phyloP scores from a whole-genome alignment of 2,888 invertebrate genomes.

The Pseudoips prasinana region DNA sequence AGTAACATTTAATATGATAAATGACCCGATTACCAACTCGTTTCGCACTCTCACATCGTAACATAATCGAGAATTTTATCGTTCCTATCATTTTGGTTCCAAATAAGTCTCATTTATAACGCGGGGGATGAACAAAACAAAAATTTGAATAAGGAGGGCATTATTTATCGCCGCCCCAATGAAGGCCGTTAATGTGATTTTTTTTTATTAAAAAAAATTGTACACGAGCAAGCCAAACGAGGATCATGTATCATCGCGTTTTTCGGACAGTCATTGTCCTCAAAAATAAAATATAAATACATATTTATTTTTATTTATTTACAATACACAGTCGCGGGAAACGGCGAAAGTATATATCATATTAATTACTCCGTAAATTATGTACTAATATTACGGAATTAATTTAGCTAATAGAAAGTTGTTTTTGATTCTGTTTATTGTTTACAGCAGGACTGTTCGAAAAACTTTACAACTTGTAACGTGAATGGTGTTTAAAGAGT shows the following conservation, averaged over 20 bases:
- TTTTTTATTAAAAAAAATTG: slow-evolving; percentile 78
- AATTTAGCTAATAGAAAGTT: neutral
- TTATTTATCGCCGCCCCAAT: slow-evolving; percentile 82
- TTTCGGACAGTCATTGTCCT: slow-evolving; percentile 80
- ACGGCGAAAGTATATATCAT: slow-evolving; percentile 62
- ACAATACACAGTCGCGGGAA: slow-evolving; percentile 50
- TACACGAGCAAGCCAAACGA: slow-evolving; percentile 75
- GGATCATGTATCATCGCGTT: slow-evolving; percentile 80
- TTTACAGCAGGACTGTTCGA: too few species aligned
- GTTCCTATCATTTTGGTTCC: slow-evolving; percentile 74
- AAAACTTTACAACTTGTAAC: too few species aligned
- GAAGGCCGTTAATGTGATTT: slow-evolving; percentile 82
- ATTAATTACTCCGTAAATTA: slow-evolving; percentile 63
- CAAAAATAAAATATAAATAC: slow-evolving; percentile 49
- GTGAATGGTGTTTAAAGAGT: too few species aligned
- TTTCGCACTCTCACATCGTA: slow-evolving; percentile 41
- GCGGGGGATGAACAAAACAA: slow-evolving; percentile 77
- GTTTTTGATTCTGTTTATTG: too few species aligned
- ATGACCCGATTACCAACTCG: slow-evolving; percentile 37
- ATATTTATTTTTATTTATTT: slow-evolving; percentile 53
- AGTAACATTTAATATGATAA: slow-evolving; percentile 31
- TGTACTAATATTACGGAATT: slow-evolving; percentile 11
- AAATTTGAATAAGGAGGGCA: slow-evolving; percentile 82
- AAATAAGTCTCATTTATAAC: slow-evolving; percentile 82
- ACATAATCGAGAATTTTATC: slow-evolving; percentile 72